phyloP scores from a whole-genome alignment of 2,113 vertebrate species.

The Capreolus pygargus region DNA sequence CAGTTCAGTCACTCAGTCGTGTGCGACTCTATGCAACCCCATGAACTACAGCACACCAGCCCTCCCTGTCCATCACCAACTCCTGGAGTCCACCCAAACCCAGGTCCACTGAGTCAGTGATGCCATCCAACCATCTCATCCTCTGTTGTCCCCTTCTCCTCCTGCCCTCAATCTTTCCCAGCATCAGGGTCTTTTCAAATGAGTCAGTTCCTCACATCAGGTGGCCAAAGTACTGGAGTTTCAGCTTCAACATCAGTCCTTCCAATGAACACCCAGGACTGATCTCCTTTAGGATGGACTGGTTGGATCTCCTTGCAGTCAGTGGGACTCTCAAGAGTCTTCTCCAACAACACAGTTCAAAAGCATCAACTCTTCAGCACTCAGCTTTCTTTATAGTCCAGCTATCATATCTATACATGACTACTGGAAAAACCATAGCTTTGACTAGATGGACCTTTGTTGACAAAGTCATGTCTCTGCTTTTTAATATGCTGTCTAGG shows the following conservation, averaged over 20 bases:
- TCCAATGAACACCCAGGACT: not conserved
- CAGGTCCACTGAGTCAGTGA: not conserved
- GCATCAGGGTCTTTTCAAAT: not conserved
- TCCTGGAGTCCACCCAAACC: rapidly evolving
- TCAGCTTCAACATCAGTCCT: not conserved
- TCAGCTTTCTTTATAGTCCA: not conserved
- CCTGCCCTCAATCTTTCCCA: not conserved
- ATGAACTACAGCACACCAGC: not conserved
- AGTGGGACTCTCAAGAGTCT: not conserved
- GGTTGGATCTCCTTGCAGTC: not conserved
- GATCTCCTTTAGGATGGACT: not conserved
- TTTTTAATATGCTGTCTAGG: not conserved
- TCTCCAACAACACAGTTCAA: not conserved
- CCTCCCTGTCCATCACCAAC: not conserved
- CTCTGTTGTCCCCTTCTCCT: not conserved
- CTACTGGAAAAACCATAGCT: not conserved
- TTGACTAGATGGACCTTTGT: not conserved
- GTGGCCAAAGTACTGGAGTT: not conserved
- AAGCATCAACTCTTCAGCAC: rapidly evolving
- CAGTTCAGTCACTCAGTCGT: not conserved
- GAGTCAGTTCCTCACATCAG: not conserved
- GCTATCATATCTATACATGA: not conserved
- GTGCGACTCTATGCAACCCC: not conserved
- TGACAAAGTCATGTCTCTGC: not conserved
- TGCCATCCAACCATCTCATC: not conserved